A percentile compares a stretch with the other conserved stretches of the same genome.
Conservation (phyloP, 2,888 invertebrate genomes). For the Holacanthella duospinosa region DNA sequence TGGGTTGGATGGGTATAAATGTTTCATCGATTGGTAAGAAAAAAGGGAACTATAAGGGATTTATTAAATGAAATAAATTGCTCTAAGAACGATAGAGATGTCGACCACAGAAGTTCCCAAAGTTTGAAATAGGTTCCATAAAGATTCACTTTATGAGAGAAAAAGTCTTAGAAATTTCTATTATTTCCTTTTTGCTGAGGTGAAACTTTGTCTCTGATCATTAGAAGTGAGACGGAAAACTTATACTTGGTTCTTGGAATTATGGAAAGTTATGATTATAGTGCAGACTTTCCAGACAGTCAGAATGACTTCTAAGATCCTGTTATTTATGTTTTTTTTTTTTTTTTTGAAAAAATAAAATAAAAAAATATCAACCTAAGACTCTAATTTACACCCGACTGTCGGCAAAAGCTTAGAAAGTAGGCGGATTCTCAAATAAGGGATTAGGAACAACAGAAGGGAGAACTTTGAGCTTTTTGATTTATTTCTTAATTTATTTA, state of each 20-base stretch:
- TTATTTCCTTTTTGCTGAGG: slow-evolving; percentile 4
- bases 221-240: background rate
- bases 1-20: too few species aligned
- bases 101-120: slow-evolving; percentile 27
- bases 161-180: slow-evolving; percentile 13
- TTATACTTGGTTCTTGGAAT: background rate
- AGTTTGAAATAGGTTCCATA: background rate
- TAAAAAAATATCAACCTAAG: too few species aligned
- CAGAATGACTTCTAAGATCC: background rate
- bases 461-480: background rate
- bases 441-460: background rate
- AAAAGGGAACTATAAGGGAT: too few species aligned
- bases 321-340: too few species aligned
- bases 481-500: background rate
- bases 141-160: slow-evolving; percentile 11
- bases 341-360: too few species aligned
- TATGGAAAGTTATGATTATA: background rate
- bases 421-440: background rate
- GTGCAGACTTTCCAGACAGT: background rate
- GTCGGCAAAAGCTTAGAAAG: background rate
- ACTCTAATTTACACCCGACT: background rate
- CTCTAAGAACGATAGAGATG: slow-evolving; percentile 11
- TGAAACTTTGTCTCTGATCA: slow-evolving; percentile 7
- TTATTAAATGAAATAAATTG: slow-evolving; percentile 4
- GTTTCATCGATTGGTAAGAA: too few species aligned